phyloP scores from a whole-genome alignment of 1,140 invertebrate species.

The Radopholus similis region DNA sequence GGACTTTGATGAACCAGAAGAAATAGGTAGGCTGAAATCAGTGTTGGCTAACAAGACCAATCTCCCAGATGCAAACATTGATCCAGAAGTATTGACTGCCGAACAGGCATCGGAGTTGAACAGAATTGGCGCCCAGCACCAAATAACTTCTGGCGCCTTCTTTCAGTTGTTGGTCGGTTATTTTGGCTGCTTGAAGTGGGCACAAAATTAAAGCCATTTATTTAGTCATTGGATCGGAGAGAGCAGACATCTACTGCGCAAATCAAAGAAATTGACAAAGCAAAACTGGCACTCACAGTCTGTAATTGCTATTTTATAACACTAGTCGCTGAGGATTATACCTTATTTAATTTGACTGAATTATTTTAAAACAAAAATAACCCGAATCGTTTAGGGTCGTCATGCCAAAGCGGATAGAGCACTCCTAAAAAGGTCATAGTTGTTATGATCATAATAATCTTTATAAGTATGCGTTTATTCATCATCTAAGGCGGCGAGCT shows the following conservation, averaged over 20 bases:
- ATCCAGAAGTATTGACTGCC: constrained; percentile 38
- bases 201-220: neutral
- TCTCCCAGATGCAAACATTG: constrained; percentile 38
- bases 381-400: constrained; percentile 56
- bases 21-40: constrained; percentile 26
- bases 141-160: constrained; percentile 35
- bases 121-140: constrained; percentile 41
- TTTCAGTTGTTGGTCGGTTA: constrained; percentile 27
- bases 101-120: constrained; percentile 41
- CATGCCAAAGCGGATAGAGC: constrained; percentile 53
- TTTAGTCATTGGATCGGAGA: constrained; percentile 42
- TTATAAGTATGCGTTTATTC: too few relatives aligned
- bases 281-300: constrained; percentile 48
- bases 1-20: constrained; percentile 38
- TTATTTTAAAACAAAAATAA: neutral
- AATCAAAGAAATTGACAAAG: constrained; percentile 54
- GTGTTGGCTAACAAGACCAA: neutral
- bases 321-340: neutral
- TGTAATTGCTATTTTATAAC: constrained; percentile 34
- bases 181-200: too few relatives aligned
- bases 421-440: constrained; percentile 34
- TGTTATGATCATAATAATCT: neutral
- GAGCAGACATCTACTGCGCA: constrained; percentile 43
- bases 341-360: too few relatives aligned
- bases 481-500: constrained; percentile 22